Conservation (phyloP, 2,797 vertebrate species). For the Sparidentex hasta region DNA sequence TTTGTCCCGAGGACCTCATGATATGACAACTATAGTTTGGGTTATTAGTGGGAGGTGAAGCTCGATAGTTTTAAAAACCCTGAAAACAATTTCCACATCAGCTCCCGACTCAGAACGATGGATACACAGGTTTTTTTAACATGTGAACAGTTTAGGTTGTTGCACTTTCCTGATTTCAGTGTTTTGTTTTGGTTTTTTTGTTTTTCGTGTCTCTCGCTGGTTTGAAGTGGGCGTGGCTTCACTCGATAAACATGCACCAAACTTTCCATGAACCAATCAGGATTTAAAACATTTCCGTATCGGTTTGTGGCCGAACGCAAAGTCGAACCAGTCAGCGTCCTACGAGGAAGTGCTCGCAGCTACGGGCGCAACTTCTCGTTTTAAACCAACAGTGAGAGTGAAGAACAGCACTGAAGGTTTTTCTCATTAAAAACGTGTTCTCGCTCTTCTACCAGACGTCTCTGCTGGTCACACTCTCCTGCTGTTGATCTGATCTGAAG, state of each 20-base stretch:
- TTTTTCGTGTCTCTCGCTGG: not conserved
- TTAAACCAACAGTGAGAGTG: no score
- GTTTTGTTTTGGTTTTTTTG: no score
- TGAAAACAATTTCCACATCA: not conserved
- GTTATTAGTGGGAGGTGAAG: conserved; percentile 1
- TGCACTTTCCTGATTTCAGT: not conserved
- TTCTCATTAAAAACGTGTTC: no score
- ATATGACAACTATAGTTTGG: not conserved
- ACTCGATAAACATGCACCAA: not conserved
- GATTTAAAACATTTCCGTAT: not conserved
- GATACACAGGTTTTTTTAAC: not conserved
- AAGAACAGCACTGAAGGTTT: no score
- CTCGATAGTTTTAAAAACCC: not conserved
- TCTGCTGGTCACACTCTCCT: no score
- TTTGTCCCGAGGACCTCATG: conserved; percentile 13
- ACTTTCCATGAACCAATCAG: no score
- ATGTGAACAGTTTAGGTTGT: not conserved
- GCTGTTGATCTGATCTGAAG: no score
- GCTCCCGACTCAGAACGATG: not conserved
- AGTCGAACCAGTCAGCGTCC: no score
- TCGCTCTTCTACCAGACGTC: no score
- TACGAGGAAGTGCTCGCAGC: no score
- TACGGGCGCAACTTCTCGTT: no score
- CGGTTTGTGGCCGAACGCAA: no score
- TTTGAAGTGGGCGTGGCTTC: not conserved